Evolutionary conservation across 2,113 vertebrate species (phyloP).

Genomic region (Cinclus mexicanus): DNA sequence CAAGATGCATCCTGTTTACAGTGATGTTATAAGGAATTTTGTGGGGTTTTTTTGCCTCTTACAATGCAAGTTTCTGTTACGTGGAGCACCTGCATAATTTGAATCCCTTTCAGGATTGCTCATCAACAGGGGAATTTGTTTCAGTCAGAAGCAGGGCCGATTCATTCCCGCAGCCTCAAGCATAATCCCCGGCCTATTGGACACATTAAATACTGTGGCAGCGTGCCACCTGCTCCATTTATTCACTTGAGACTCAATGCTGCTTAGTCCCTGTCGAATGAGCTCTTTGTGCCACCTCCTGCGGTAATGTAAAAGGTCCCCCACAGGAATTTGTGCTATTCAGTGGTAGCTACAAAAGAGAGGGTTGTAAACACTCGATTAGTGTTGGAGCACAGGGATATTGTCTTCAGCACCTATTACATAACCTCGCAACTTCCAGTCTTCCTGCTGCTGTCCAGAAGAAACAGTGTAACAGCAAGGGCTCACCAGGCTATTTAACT

Average conservation of each 20-base stretch:
- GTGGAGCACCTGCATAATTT: conserved; percentile 26
- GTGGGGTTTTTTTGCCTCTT: neutral
- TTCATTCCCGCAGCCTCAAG: conserved; percentile 31
- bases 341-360: conserved; percentile 33
- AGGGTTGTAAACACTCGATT: conserved; percentile 32
- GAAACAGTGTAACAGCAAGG: neutral
- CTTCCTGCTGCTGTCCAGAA: neutral
- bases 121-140: conserved; percentile 18
- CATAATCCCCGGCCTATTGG: conserved; percentile 32
- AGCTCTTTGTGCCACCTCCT: conserved; percentile 45
- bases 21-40: neutral
- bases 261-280: conserved; percentile 27
- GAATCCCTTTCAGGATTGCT: conserved; percentile 19
- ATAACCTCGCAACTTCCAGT: neutral
- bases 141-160: neutral
- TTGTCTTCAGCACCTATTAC: neutral
- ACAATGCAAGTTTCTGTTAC: neutral
- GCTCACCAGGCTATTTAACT: neutral
- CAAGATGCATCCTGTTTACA: conserved; percentile 2
- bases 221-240: conserved; percentile 38
- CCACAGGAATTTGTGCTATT: conserved; percentile 44
- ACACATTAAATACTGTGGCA: conserved; percentile 5
- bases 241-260: conserved; percentile 4
- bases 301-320: neutral
- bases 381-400: conserved; percentile 22